Conservation (phyloP, 2,888 invertebrate genomes). For the Pseudeuparius sepicola region DNA sequence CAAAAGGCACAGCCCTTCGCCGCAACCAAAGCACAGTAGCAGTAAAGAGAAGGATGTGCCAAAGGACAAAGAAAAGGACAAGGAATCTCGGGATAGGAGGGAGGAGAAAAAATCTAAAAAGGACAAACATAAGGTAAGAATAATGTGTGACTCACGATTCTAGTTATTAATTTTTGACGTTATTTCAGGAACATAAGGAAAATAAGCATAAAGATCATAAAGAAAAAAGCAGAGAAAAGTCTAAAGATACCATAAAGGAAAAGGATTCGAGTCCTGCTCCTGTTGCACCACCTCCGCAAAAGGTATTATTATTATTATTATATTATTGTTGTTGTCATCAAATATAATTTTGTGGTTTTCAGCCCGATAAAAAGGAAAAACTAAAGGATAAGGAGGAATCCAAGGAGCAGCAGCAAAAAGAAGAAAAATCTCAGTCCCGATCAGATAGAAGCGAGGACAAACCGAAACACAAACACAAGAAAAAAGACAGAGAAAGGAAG, state of each 20-base stretch:
- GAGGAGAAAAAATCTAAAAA: conserved; percentile 45
- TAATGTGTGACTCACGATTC: too few species aligned
- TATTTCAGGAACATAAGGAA: conserved; percentile 38
- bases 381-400: conserved; percentile 40
- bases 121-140: conserved; percentile 43
- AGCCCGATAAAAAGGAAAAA: conserved; percentile 48
- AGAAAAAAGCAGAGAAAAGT: background rate
- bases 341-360: conserved; percentile 14
- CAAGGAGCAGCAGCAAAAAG: conserved; percentile 34
- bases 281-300: conserved; percentile 13
- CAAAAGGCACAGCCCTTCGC: conserved; percentile 34
- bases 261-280: conserved; percentile 5
- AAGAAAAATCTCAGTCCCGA: conserved; percentile 31
- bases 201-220: conserved; percentile 35
- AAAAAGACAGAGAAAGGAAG: conserved; percentile 46
- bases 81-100: conserved; percentile 29
- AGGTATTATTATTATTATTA: conserved; percentile 1
- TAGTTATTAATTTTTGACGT: too few species aligned
- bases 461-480: conserved; percentile 46
- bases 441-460: conserved; percentile 34
- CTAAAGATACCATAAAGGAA: conserved; percentile 5
- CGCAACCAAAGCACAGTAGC: conserved; percentile 24
- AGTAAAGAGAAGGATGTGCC: conserved; percentile 28
- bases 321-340: too few species aligned
- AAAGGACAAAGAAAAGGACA: conserved; percentile 34